Percentiles rank a stretch among this genome's conserved stretches.
These are phyloP conservation scores for Micromys minutus DNA, from an alignment of 2,113 vertebrate genomes.

Conservation along the genomic window DNA sequence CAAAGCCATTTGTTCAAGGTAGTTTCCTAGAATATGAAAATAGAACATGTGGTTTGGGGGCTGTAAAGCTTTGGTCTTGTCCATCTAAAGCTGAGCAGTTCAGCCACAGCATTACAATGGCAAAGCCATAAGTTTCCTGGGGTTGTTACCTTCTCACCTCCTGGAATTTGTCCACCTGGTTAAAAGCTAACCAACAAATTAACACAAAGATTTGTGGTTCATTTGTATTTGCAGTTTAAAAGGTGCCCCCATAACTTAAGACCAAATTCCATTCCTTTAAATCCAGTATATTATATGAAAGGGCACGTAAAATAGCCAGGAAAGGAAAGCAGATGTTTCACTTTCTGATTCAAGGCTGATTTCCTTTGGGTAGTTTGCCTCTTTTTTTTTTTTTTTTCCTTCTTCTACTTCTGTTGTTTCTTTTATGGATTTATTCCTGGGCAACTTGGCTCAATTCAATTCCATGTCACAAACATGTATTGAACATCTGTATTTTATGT, in stretches of 20 bases:
- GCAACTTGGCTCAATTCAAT: slow-evolving; percentile 10
- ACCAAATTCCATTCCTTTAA: slow-evolving; percentile 44
- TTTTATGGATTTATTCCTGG: slow-evolving; percentile 27
- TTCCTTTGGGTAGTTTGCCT: neutral
- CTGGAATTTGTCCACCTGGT: slow-evolving; percentile 15
- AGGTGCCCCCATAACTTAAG: slow-evolving; percentile 4
- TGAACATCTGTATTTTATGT: slow-evolving; percentile 49
- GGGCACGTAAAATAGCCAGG: slow-evolving; percentile 21
- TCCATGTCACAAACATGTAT: slow-evolving; percentile 18
- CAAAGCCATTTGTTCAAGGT: neutral
- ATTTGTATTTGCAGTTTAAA: slow-evolving; percentile 42
- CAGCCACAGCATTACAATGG: neutral
- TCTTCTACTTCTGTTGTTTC: neutral
- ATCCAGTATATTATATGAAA: slow-evolving; percentile 28
- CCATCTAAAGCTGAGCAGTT: neutral
- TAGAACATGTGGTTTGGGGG: neutral
- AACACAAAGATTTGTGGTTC: neutral
- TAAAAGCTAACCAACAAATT: slow-evolving; percentile 10
- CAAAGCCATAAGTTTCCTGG: neutral
- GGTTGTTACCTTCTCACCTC: neutral
- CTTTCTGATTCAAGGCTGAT: neutral
- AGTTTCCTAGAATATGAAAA: neutral
- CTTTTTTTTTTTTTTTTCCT: neutral
- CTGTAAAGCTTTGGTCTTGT: neutral
- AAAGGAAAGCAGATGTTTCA: slow-evolving; percentile 68